Base-by-base conservation (phyloP, 2,888 invertebrate species). In the Eucera pruinosa region DNA sequence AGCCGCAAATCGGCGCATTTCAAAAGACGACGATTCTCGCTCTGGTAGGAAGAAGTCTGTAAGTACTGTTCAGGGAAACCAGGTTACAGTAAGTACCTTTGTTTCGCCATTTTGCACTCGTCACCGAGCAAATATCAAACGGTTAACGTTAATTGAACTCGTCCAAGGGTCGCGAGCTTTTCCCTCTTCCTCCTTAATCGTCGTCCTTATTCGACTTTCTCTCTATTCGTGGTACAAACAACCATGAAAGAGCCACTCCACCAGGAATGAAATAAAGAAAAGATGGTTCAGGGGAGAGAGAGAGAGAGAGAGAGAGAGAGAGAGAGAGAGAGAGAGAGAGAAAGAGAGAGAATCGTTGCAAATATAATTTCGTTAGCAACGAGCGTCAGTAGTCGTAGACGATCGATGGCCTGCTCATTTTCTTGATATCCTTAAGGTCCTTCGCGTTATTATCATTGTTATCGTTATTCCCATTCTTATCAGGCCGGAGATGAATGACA, bases 31-130 rank as follows among this genome's bases (percentile, higher is more conserved):
- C 47, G 45, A 68, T 47, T 47, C 54, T 54, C 67, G 58, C 36
- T 20, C 3, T 13, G 15, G 39, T 15, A 36, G n/a, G 45, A 33
- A 54, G 57, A 54, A 71, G 55, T 45, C 60, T 43, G 55, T 15
- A 54, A 76, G 76, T 68, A 50, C 58, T 82, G 84, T 85, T 88
- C 79, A 74, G 86, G 86, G 84, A 86, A 91, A 91, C 90, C 84
- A 82, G 90, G 90, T 91, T 91, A 91, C 88, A 86, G 82, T 85
- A 86, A 90, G 90, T 87, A 60, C 87, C 85, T 84, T 82, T 70
- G 86, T 87, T 86, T 85, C 85, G 86, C 82, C 84, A 85, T 89
- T 87, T 74, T 86, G 85, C 84, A 84, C 84, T 85, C 83, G 79
- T 85, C 82, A 85, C 83, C 80, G 81, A 80, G 87, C 87, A 89